phyloP scores from a whole-genome alignment of 2,797 vertebrate species.

The Nothura maculosa region DNA sequence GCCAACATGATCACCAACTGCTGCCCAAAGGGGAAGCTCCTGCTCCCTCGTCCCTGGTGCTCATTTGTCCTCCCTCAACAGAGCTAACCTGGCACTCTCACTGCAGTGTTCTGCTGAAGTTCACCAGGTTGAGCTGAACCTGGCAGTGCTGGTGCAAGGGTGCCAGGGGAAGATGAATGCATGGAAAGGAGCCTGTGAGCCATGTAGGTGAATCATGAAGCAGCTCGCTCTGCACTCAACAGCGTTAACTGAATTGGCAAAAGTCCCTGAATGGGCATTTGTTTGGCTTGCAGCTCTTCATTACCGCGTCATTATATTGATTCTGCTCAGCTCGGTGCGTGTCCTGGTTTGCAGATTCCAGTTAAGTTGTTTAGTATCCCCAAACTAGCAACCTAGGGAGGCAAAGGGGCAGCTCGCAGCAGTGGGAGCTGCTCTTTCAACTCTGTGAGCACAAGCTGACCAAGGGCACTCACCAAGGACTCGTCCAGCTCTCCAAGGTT shows the following conservation, averaged over 20 bases:
- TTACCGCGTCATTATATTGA: not conserved
- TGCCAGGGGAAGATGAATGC: not conserved
- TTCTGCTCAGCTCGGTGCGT: not conserved
- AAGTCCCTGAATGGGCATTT: not conserved
- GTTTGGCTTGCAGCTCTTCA: not conserved
- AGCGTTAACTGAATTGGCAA: not conserved
- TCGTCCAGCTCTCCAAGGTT: not conserved
- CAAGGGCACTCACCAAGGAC: not conserved
- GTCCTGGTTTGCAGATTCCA: not conserved
- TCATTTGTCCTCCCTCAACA: not conserved
- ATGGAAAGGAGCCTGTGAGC: fast-evolving
- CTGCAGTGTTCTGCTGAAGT: not conserved
- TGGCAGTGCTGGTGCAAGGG: not conserved
- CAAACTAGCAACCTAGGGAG: not conserved
- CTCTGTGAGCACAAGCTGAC: fast-evolving
- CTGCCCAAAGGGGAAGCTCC: not conserved
- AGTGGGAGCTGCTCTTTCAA: not conserved
- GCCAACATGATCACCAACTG: not conserved
- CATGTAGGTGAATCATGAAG: not conserved
- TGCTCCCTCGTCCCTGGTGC: not conserved
- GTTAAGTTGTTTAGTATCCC: not conserved
- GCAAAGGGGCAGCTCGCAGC: not conserved
- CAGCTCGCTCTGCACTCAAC: fast-evolving
- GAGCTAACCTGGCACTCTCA: fast-evolving
- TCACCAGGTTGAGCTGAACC: not conserved